Evolutionary conservation across 2,888 invertebrate species (phyloP), one percentile per base, ranked within the genome.

Genomic region (Pyrocoelia pectoralis): DNA sequence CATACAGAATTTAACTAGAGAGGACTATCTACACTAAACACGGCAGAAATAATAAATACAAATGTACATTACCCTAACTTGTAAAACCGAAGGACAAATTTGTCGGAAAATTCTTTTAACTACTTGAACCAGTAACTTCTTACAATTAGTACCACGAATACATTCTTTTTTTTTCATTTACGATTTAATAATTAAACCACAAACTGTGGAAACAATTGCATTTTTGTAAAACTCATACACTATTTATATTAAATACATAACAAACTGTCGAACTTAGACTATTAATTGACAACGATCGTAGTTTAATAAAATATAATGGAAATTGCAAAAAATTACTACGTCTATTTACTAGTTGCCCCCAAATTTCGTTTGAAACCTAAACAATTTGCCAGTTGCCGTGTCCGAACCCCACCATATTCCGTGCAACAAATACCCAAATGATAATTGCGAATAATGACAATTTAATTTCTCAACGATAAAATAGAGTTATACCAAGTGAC

Each of bases 1-100:
- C 66, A 65, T 68, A 67, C 65, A 67, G 66, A 68, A 60, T 65
- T 65, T 24, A 63, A 63, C 63, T 58, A 61, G 56, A 55, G 49
- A 55, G 58, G 48, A 33, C 63, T 63, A 61, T 52, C 57, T 62
- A 62, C 57, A 49, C 15, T 52, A 56, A 61, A 24, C 53, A 62
- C 55, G 56, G 61, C 18, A 46, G 14, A 46, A 46, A 46, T 46
- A n/a, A 49, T 49, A 17, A 17, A 3, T 24, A 24, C 24, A n/a
- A 19, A 17, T 49, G 9, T 17, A 8, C 8, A 19, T 18, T n/a
- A 49, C 17, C 3, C 17, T 49, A 49, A 49, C 13, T 49, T 24
- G 24, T 49, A 49, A 49, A 49, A 49, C 3, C 24, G 24, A 24
- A 24, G 24, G 6, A n/a, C n/a, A n/a, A n/a, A n/a, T n/a, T 24